Evolutionary conservation across 2,888 invertebrate species (phyloP), one percentile per base, ranked within the genome.

Genomic region (Erebia palarica): DNA sequence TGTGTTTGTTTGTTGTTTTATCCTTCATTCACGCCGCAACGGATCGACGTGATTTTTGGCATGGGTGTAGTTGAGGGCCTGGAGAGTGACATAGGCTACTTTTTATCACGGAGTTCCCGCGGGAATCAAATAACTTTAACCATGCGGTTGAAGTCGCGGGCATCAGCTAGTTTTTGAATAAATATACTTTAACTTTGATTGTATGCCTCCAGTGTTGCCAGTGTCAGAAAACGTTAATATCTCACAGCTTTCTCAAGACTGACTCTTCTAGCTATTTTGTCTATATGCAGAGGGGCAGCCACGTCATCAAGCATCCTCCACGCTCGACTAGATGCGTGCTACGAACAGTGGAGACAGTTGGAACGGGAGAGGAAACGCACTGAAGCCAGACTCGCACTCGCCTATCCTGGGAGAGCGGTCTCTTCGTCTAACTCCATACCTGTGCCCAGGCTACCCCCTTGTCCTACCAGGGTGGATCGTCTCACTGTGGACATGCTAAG

Each of bases 351-450:
- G 91, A 95, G 96, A 65, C 96, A 96, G 79, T 84, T 97, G 61
- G 97, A 97, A 81, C 95, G 96, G 66, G 97, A 97, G 82, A 91
- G 97, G 10, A 97, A 97, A 84, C 96, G 97, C 75, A 96, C 96
- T 0, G 96, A 96, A 78, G 96, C 96, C 3, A 94, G 96, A 21
- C 86, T 97, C 53, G 97, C 97, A 0, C 92, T 96, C 3, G 96
- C 96, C 75, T 96, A 96, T 84, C 96, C 97, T 0, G 97, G 97
- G 0, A 94, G 96, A 75, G 96, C 96, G 73, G 96, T 97, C 18
- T 96, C 96, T 1, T 96, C 96, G 16, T 95, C 96, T 60, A 97
- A 97, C 81, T 96, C 95, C 74, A 92, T 92, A 13, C 96, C 96
- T 75, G 96, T 97, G 74, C 97, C 97, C n/a, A 91, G 97, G 1